Base-by-base conservation (phyloP, 2,797 vertebrate genomes). In the Cryptoblepharus egeriae region DNA sequence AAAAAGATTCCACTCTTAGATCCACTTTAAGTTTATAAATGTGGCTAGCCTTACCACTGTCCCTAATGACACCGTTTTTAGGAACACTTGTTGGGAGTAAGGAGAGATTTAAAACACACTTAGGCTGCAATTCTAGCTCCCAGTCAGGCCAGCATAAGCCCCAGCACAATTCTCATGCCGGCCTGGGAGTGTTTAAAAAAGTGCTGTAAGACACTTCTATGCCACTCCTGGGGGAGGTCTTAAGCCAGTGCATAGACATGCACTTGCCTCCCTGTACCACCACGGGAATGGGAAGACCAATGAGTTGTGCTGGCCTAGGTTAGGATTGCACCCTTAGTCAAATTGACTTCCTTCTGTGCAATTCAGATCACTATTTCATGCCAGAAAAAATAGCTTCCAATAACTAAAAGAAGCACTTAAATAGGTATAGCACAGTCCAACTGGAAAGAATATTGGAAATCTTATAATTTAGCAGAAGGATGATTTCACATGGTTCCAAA, bases 1-100 rank as follows among this genome's bases (percentile, higher is more conserved):
- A 76, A 82, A 24, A 28, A 45, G 22, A 45, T 35, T 69, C 37
- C 39, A 68, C 73, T 82, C 32, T 81, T 68, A 75, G 24, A 5
- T 45, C 52, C 37, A 75, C 52, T 63, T 58, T 35, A 13, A 69
- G 57, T 69, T 68, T 39, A 75, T 75, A 49, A 75, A 20, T 69
- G 35, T 67, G 77, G 12, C 52, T 28, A 69, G 15, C 2, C 22
- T 28, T 75, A 58, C 68, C 28, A 22, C 18, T 70, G 11, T 37
- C 37, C 28, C 6, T 67, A 45, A 26, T 76, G 64, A 58, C 11
- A 57, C 32, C 26, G 26, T 18, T 57, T 67, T 74, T 32, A 22
- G 52, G 64, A 82, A 37, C 52, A 42, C 49, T 16, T 28, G 39
- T 35, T 20, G 35, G 24, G 57, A 58, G 57, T 58, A 2, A 58